Base-by-base conservation (phyloP, 2,113 vertebrate species). In the Phyllostomus hastatus region DNA sequence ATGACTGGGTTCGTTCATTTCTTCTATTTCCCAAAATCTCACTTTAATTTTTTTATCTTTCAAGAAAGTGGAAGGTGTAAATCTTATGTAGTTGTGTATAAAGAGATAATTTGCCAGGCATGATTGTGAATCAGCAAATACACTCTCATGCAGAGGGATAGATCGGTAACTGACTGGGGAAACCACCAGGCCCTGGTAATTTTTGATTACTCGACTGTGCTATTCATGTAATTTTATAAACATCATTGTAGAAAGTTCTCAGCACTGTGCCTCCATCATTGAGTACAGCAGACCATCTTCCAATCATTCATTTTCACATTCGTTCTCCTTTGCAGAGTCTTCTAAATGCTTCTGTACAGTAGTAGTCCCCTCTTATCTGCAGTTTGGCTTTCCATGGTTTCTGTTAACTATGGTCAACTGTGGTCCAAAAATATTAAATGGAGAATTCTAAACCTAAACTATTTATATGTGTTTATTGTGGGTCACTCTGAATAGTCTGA, bases 71-170 rank as follows among this genome's bases (percentile, higher is more conserved):
- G 14, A 79, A 81, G 38, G 26, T 81, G 38, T 90, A 87, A 81
- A 66, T 87, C 20, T 52, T 87, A 89, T 67, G 31, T 70, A 69
- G 72, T 33, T 19, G n/a, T 90, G 20, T 87, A 24, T 94, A 84
- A 79, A 73, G 76, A 95, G 46, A 92, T 83, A 92, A 88, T 94
- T 73, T 80, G 28, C 11, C 70, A 90, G 88, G 50, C 43, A 95
- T 1, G 48, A 43, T 92, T 83, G n/a, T 84, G 88, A 92, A 92
- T 94, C 88, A 95, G 80, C 54, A 82, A 64, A 94, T 90, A 83
- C 41, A 57, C 87, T 92, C 22, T 69, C 70, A 87, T 46, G 16
- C 4, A 69, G 59, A 93, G 12, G 94, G 69, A 94, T 91, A 12
- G 66, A 81, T 72, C 81, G 57, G 16, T 59, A 88, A 85, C 52